Evolutionary conservation across 2,113 vertebrate species (phyloP), one percentile per base, ranked within the genome.

Genomic region (Mirounga angustirostris): DNA sequence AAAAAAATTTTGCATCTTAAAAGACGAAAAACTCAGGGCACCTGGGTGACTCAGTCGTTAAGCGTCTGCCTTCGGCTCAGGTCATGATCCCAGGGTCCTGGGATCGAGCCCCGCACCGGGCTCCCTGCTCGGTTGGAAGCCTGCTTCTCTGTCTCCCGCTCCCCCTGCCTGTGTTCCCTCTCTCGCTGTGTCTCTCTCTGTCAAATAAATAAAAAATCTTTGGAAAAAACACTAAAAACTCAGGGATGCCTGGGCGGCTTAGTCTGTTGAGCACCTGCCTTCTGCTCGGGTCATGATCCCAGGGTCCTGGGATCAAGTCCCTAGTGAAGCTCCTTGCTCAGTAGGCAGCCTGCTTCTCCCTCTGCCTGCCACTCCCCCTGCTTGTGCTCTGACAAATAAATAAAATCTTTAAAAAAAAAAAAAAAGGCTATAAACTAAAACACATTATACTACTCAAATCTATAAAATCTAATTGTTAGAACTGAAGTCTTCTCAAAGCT

Each of bases 1-100:
- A 87, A 96, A 84, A 91, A 46, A 46, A 46, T 9, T 91, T 71
- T 91, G 61, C 7, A 82, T 63, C 92, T 96, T 93, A 94, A 92
- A 67, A 97, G 6, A 67, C 63, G 7, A 67, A 67, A 67, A 67
- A 67, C 63, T 33, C 6, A 3, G 63, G 61, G 33, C 33, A 30
- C 63, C 30, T 67, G 30, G 63, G 63, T 33, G 63, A 14, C 15
- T 67, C 30, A 67, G 63, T 67, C 14, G 14, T 16, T 67, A 28
- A 67, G 63, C 15, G 0, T 30, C 63, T 67, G 63, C 63, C 30
- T 33, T 67, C 30, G 7, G 6, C 6, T 33, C 30, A 33, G 63
- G 6, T 67, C 15, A 30, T 65, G 63, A 30, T 65, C 63, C 63
- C 63, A 65, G 14, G 14, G 30, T 67, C 2, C 6, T 67, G 14